These are phyloP conservation scores for Xyliphius kryptos DNA, from an alignment of 2,113 vertebrate genomes.

Conservation along the genomic window DNA sequence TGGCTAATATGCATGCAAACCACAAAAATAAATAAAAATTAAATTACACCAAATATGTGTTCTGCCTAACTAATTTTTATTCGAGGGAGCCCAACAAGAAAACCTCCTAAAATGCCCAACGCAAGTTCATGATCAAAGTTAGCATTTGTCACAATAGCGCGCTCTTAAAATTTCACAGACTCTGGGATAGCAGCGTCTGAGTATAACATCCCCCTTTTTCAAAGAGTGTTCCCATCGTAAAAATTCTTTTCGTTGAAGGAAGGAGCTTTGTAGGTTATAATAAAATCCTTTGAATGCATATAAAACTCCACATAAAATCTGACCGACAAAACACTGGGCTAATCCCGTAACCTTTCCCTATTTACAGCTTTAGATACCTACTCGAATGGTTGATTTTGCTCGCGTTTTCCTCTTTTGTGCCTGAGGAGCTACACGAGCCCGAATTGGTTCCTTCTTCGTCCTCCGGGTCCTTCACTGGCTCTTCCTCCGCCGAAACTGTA, in stretches of 20 bases:
- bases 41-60: slow-evolving; percentile 70
- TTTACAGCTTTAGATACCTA: slow-evolving; percentile 81
- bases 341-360: slow-evolving; percentile 76
- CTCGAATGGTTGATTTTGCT: slow-evolving; percentile 86
- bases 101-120: slow-evolving; percentile 79
- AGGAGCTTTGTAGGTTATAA: too few relatives aligned
- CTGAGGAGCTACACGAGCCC: slow-evolving; percentile 78
- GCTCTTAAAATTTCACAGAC: slow-evolving; percentile 96
- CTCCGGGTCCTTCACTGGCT: slow-evolving; percentile 76
- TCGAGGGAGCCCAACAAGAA: slow-evolving; percentile 72
- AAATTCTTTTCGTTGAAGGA: slow-evolving; percentile 93
- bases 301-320: slow-evolving; percentile 99
- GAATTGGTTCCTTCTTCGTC: slow-evolving; percentile 86
- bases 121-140: slow-evolving; percentile 99
- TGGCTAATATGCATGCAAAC: too few relatives aligned
- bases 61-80: slow-evolving; percentile 85
- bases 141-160: slow-evolving; percentile 86
- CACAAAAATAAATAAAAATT: too few relatives aligned
- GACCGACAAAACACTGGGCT: slow-evolving; percentile 95
- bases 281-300: slow-evolving; percentile 99
- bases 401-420: slow-evolving; percentile 78
- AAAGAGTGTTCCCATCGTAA: slow-evolving; percentile 94
- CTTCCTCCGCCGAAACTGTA: slow-evolving; percentile 71
- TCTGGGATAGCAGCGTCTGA: slow-evolving; percentile 69
- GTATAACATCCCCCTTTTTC: slow-evolving; percentile 80